Base-by-base conservation (phyloP, 2,888 invertebrate genomes). In the Drosophila pseudotakahashii region DNA sequence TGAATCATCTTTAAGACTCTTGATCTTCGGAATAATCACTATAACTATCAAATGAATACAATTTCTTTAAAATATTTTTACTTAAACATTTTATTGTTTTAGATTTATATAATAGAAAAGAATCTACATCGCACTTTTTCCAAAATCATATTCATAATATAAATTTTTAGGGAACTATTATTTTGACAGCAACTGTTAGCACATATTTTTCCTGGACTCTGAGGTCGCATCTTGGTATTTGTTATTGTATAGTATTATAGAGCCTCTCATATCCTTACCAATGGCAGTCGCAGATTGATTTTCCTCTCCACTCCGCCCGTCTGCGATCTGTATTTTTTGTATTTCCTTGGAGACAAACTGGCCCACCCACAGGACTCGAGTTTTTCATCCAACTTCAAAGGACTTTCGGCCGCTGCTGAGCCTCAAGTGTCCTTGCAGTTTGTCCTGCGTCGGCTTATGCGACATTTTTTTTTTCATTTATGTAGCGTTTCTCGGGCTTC, bases 341-440 rank as follows among this genome's bases (percentile, higher is more conserved):
- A 89, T 89, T 89, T 86, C 90, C 89, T 89, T 90, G 84, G 83
- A 82, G 90, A 88, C 87, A 81, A 81, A 81, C 88, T 82, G 72
- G 76, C 64, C 69, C 75, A 54, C 54, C 85, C 86, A 76, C 51
- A 71, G 68, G 62, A 42, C 51, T 67, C 69, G 52, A 75, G 64
- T 55, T 66, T 54, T 59, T 47, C n/a, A 63, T 76, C 59, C 63
- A 88, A 89, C 89, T 85, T 89, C 89, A 89, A 89, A 89, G 90
- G 78, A 79, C 78, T 76, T 79, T 76, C 73, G 58, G 23, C 51
- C 70, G 58, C 73, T 57, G 73, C 63, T 76, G 68, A 57, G 68
- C 68, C 57, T 68, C 34, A 76, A 76, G 87, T 87, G 77, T 87
- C 79, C 85, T 87, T 75, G 73, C 69, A 55, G 55, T 71, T 34